phyloP scores from a whole-genome alignment of 1,140 invertebrate species.

The Camponotus vicinus region DNA sequence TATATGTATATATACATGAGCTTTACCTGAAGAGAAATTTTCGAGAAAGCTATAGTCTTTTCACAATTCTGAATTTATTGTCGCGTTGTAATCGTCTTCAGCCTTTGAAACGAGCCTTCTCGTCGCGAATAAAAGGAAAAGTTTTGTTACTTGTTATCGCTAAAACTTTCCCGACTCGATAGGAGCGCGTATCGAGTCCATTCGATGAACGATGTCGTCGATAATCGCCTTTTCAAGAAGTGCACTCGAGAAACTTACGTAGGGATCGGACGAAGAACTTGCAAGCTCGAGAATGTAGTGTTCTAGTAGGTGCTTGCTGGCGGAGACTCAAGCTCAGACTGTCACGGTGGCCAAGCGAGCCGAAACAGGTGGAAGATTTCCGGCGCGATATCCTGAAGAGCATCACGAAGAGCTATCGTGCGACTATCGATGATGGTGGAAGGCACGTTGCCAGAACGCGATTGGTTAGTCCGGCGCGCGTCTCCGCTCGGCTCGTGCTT shows the following conservation, averaged over 20 bases:
- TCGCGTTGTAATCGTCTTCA: constrained; percentile 7
- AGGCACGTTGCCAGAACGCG: constrained; percentile 78
- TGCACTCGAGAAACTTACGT: constrained; percentile 12
- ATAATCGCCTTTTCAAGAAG: neutral
- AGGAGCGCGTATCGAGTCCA: neutral
- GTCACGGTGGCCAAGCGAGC: constrained; percentile 17
- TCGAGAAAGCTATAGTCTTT: neutral
- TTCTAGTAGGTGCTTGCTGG: constrained; percentile 45
- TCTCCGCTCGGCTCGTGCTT: constrained; percentile 61
- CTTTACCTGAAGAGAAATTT: constrained; percentile 14
- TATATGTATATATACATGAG: neutral
- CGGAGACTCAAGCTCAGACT: constrained; percentile 24
- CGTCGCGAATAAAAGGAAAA: neutral
- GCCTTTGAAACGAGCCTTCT: constrained; percentile 1
- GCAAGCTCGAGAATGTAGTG: constrained; percentile 61
- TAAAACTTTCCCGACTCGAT: neutral
- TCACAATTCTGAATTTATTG: constrained; percentile 18
- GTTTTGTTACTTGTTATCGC: constrained; percentile 10
- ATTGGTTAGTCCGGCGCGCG: constrained; percentile 73
- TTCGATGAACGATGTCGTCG: constrained; percentile 16
- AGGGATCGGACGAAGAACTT: neutral
- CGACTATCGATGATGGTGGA: constrained; percentile 77
- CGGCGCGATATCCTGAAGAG: constrained; percentile 55
- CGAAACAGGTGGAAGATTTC: constrained; percentile 69
- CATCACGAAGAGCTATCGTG: constrained; percentile 55